Conservation (phyloP, 2,888 invertebrate species). For the Trachelus tabidus region DNA sequence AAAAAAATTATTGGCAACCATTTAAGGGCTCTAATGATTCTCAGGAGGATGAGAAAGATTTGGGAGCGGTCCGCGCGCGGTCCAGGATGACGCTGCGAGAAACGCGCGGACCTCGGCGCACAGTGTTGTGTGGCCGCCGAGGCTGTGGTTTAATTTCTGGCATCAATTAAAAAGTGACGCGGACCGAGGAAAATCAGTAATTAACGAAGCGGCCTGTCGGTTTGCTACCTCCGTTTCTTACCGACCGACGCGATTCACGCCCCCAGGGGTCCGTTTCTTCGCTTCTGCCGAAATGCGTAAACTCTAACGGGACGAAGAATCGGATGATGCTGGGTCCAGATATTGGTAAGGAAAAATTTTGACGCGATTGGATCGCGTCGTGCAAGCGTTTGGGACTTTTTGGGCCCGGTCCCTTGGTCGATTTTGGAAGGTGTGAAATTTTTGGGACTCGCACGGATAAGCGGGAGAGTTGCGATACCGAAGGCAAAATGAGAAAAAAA, state of each 20-base stretch:
- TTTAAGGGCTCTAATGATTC: constrained; percentile 25
- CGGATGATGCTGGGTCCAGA: too few relatives aligned
- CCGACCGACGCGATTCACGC: not conserved
- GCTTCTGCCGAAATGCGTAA: not conserved
- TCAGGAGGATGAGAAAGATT: constrained; percentile 33
- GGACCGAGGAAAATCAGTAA: constrained; percentile 65
- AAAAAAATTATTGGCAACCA: constrained; percentile 22
- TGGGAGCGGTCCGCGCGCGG: constrained; percentile 11
- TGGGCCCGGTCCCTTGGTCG: too few relatives aligned
- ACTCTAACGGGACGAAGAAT: too few relatives aligned
- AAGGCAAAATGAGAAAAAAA: constrained; percentile 18
- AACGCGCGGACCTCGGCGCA: constrained; percentile 11
- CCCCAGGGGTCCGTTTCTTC: not conserved
- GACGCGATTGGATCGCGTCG: too few relatives aligned
- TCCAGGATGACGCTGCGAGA: constrained; percentile 55
- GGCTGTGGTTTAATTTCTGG: constrained; percentile 60
- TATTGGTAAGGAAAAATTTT: too few relatives aligned
- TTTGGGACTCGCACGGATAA: too few relatives aligned
- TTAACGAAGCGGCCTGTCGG: constrained; percentile 52
- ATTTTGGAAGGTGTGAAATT: too few relatives aligned
- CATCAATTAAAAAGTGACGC: constrained; percentile 65
- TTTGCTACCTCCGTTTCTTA: constrained; percentile 9
- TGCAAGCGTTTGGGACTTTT: too few relatives aligned
- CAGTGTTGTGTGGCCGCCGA: constrained; percentile 16
- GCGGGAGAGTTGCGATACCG: constrained; percentile 24